These are phyloP conservation scores for Piaya cayana DNA, from an alignment of 2,113 vertebrate species.

Conservation along the genomic window DNA sequence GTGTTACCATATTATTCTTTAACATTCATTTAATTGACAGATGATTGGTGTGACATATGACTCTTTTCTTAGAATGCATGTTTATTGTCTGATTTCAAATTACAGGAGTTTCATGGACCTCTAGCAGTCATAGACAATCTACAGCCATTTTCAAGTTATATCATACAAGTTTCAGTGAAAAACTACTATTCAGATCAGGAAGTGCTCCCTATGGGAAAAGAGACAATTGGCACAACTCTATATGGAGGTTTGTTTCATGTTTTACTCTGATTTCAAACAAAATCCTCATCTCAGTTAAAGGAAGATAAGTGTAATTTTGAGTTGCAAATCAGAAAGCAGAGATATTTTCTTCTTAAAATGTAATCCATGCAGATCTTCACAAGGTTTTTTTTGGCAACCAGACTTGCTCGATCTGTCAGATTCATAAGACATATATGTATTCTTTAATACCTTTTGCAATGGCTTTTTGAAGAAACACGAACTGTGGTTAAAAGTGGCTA, in stretches of 20 bases:
- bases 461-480: background rate
- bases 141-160: constrained; percentile 74
- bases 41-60: background rate
- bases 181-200: constrained; percentile 73
- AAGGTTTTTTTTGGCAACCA: background rate
- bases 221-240: constrained; percentile 52
- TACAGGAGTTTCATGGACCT: constrained; percentile 72
- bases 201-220: constrained; percentile 4
- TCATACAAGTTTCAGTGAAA: constrained; percentile 60
- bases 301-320: background rate
- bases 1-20: background rate
- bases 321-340: background rate
- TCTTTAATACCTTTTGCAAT: background rate
- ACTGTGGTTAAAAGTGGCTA: background rate
- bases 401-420: background rate
- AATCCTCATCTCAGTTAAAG: background rate
- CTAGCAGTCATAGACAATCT: constrained; percentile 55
- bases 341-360: background rate
- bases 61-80: background rate
- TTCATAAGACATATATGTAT: background rate
- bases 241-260: constrained; percentile 71
- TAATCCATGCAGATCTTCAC: background rate
- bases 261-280: background rate
- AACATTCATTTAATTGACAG: background rate
- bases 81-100: background rate